phyloP scores from a whole-genome alignment of 2,113 vertebrate genomes.

The Bubo bubo region DNA sequence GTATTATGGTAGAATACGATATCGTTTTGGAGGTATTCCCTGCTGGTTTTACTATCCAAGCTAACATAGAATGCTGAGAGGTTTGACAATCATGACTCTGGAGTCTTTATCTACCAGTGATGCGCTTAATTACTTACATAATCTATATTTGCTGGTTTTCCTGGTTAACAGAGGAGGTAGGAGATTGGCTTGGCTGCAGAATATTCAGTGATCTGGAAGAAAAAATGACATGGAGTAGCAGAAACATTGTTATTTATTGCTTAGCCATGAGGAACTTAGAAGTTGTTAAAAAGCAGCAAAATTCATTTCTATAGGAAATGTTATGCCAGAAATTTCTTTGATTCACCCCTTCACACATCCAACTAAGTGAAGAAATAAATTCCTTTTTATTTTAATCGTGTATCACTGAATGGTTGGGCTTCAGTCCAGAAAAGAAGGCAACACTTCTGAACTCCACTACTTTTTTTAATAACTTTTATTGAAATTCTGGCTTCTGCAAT shows the following conservation, averaged over 20 bases:
- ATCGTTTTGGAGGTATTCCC: background rate
- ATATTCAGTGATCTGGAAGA: background rate
- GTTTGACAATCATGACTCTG: background rate
- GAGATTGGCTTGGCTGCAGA: background rate
- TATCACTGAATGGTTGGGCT: background rate
- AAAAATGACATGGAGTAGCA: background rate
- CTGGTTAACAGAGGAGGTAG: background rate
- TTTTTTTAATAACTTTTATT: background rate
- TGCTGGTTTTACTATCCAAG: background rate
- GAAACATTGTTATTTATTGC: background rate
- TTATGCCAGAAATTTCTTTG: background rate
- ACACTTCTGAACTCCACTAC: background rate
- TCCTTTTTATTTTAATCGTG: background rate
- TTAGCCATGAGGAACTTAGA: background rate
- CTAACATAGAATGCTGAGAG: background rate
- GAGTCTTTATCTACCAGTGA: background rate
- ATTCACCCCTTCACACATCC: background rate
- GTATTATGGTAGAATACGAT: too few relatives aligned
- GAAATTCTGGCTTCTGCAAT: background rate
- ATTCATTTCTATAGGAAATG: background rate
- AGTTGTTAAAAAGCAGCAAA: background rate
- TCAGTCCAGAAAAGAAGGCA: background rate
- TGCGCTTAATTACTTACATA: background rate
- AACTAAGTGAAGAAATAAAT: background rate
- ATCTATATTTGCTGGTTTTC: background rate